Evolutionary conservation across 2,113 vertebrate genomes (phyloP).

Genomic region (Anhinga rufa): DNA sequence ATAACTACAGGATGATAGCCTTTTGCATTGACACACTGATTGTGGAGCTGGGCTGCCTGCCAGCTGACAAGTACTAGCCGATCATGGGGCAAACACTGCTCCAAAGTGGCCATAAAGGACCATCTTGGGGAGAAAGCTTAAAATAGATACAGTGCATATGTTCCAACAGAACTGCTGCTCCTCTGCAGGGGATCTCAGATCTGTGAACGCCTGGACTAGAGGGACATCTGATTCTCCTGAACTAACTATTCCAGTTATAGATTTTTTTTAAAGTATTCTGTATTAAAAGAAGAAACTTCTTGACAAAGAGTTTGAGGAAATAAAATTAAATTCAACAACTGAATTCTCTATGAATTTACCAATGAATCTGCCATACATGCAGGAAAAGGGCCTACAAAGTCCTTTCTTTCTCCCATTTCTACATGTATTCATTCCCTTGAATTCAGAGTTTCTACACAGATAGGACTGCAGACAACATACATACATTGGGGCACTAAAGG

Average conservation of each 20-base stretch:
- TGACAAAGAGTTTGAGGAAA: background rate
- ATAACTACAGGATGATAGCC: background rate
- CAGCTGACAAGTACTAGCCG: background rate
- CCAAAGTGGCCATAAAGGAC: background rate
- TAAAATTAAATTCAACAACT: background rate
- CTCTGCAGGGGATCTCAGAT: background rate
- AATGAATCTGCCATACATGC: background rate
- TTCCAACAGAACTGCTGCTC: background rate
- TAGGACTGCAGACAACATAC: background rate
- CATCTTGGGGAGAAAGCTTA: background rate
- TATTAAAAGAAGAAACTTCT: background rate
- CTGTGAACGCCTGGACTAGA: background rate
- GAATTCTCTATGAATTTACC: background rate
- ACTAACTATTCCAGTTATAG: background rate
- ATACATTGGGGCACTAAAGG: background rate
- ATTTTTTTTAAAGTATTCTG: background rate
- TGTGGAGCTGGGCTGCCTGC: background rate
- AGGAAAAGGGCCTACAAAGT: background rate
- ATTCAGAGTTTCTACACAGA: background rate
- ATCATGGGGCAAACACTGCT: background rate
- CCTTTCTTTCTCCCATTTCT: background rate
- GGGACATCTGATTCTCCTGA: background rate
- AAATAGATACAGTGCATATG: background rate
- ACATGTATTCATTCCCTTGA: background rate
- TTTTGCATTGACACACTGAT: background rate